These are phyloP conservation scores for Nerophis lumbriciformis DNA, from an alignment of 2,113 vertebrate genomes.

Conservation along the genomic window DNA sequence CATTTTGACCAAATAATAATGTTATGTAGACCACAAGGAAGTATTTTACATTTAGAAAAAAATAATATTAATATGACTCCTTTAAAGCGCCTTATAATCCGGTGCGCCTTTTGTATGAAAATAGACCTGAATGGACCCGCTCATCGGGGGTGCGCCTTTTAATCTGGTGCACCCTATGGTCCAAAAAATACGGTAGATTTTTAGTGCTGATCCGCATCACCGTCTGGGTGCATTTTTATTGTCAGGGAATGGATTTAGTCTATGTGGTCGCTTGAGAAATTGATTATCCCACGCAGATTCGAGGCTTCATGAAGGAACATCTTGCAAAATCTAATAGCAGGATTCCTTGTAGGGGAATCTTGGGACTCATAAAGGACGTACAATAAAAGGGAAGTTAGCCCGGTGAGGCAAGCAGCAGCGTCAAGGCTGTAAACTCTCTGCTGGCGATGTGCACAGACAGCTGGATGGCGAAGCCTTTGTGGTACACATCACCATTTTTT, in stretches of 20 bases:
- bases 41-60: too few species aligned
- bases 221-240: background rate
- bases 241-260: background rate
- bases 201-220: too few species aligned
- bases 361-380: slow-evolving; percentile 24
- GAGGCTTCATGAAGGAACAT: slow-evolving; percentile 7
- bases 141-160: too few species aligned
- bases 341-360: slow-evolving; percentile 2
- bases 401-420: slow-evolving; percentile 16
- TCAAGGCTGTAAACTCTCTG: slow-evolving; percentile 33
- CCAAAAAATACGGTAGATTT: too few species aligned
- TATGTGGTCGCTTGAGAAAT: background rate
- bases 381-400: slow-evolving; percentile 4
- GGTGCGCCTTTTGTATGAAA: too few species aligned
- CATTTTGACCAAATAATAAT: too few species aligned
- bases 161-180: too few species aligned
- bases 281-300: background rate
- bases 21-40: too few species aligned
- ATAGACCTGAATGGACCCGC: too few species aligned
- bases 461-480: slow-evolving; percentile 43
- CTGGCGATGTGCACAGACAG: slow-evolving; percentile 27
- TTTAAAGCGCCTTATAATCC: too few species aligned
- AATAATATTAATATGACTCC: too few species aligned
- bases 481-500: background rate
- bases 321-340: background rate